Base-by-base conservation (phyloP, 2,888 invertebrate species). In the Nebria brevicollis region DNA sequence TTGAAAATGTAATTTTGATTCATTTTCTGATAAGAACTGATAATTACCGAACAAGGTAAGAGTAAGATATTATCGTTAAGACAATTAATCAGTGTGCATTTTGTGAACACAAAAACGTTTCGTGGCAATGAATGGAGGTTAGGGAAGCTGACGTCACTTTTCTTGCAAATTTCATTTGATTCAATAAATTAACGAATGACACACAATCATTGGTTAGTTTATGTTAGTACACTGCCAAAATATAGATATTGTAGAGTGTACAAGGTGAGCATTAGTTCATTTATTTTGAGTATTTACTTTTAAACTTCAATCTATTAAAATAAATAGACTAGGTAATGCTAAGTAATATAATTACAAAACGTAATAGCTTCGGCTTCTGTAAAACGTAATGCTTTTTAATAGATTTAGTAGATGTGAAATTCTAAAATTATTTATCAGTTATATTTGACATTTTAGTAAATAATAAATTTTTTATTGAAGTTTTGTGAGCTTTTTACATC, bases 291-390 rank as follows among this genome's bases (percentile, higher is more conserved):
- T 70, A 77, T 77, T 77, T 42, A 43, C n/a, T 72, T 64, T n/a
- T 34, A 70, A 77, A 26, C 54, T 11, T 7, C 54, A 54, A 11
- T 54, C 13, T 54, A 13, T 54, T 54, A 6, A 54, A 54, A 54
- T 11, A 54, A 34, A 34, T 54, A 54, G 8, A 54, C 11, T 74
- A 42, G 43, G 42, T 34, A 25, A 66, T 20, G 70, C 15, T 70
- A 6, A 26, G 34, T 25, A 79, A 75, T 72, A 25, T 26, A 75
- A 80, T 54, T 10, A 80, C 74, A 20, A 80, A 73, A 73, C 20
- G 11, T n/a, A 41, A 42, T 41, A 7, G 80, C 80, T 80, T 80
- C 70, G 80, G 75, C 80, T 80, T 80, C 68, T 72, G 80, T 80
- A 80, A 68, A 54, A 75, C 25, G 75, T 80, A 72, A 74, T 75